Evolutionary conservation across 30 jellyfish, hydroid and myxozoan genomes (phyloP), one percentile per base, ranked within the genome.

Genomic region (Aurelia coerulea): DNA sequence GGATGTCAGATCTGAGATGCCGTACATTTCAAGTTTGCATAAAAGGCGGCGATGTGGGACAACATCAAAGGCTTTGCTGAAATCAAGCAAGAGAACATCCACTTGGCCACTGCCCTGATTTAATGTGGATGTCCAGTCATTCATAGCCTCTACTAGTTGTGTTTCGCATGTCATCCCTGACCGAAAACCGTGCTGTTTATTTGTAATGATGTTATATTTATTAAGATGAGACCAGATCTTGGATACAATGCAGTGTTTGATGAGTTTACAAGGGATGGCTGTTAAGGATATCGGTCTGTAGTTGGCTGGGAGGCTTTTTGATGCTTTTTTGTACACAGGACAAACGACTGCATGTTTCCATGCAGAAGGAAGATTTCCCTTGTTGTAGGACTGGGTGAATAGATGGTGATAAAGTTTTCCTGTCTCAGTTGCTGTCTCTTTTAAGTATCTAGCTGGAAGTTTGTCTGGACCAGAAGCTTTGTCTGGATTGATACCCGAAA

Each of bases 381-480:
- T n/a, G 70, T 62, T 23, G 33, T 62, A 62, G 32, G 70, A 62
- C 70, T 62, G 70, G 29, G 29, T 2, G 70, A 62, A 62, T 62
- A 62, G 8, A 62, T 62, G 70, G 33, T 62, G 70, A 37, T 37
- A 37, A 2, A 37, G 5, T 37, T 37, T 37, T 4, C 78, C 78
- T 35, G 53, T 19, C 53, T 67, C 49, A 19, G 53, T 35, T 67
- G 78, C 49, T 67, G 78, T 67, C 53, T 35, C 78, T 35, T 67
- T 67, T 19, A 67, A 35, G 78, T 67, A 67, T 31, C 49, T 19
- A 35, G 78, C 53, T 67, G 78, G 53, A 32, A 67, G 49, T 67
- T 67, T 67, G 78, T 67, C 67, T 67, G 78, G 78, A 67, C 78
- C 78, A 67, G 78, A 67, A 67, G 78, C 78, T 67, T 67, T 67